Base-by-base conservation (phyloP, 2,113 vertebrate genomes). In the Pachypanchax playfairii region DNA sequence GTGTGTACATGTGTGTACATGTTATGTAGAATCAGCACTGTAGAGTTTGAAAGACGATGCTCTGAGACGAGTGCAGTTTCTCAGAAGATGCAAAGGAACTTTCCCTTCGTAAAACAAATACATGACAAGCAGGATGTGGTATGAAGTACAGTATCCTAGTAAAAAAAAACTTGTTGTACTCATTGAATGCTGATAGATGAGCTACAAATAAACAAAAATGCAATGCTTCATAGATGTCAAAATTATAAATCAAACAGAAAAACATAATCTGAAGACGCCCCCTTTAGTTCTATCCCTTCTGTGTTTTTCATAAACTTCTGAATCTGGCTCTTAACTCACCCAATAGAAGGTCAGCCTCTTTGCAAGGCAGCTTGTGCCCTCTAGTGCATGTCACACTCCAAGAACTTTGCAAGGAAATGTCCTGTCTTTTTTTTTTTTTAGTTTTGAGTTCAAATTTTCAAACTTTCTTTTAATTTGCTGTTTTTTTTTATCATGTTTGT, bases 321-420 rank as follows among this genome's bases (percentile, higher is more conserved):
- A 62, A 39, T 1, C 43, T 17, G 25, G 31, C 44, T 62, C 59
- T 70, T 26, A 17, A 33, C 29, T 64, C 60, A 6, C 53, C 43
- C 46, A 31, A 36, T 31, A 59, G 29, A n/a, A 39, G 55, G 14
- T 33, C 47, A 29, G 48, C 7, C 50, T 77, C 38, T 81, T 83
- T 83, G 59, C 50, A 69, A 79, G 82, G 86, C 70, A 79, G 65
- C 83, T 90, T 86, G 85, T 88, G 86, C 89, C 87, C 89, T 87
- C 89, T 88, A 88, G 89, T 89, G 89, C 77, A 82, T 20, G 28
- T 35, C 44, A 44, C 63, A 62, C 50, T 60, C 41, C 17, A 55
- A 71, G 42, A 68, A 28, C 22, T 17, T 47, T 29, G 17, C 38
- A 65, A 72, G 56, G 5, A 36, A 29, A 24, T 36, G 28, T 15